Base-by-base conservation (phyloP, 2,888 invertebrate species). In the Protonemura montana region DNA sequence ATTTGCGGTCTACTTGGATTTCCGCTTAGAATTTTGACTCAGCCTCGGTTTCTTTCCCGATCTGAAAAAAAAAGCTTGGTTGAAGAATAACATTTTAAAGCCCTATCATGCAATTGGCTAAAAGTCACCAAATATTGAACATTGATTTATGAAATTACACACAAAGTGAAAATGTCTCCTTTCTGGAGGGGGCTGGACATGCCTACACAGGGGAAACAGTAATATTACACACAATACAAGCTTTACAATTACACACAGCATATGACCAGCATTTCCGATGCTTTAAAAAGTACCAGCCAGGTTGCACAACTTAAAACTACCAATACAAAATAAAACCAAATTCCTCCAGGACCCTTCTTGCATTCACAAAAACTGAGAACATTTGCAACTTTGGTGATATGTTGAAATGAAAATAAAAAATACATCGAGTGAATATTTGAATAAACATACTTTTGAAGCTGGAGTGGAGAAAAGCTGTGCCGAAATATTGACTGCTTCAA, bases 11-110 rank as follows among this genome's bases (percentile, higher is more conserved):
- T 59, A 59, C 59, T 59, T 59, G 59, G 21, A 59, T 21, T 10
- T 59, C 21, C 59, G 59, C 59, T 59, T 21, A 7, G n/a, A 0
- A 42, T 84, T 29, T 28, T 76, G 27, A 28, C 16, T 76, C 29
- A 84, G 59, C 21, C 42, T 84, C 76, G 59, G 84, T 76, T 84
- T 84, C 59, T 84, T 84, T 25, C 76, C 59, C 26, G 26, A 76
- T 21, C 84, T 84, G 84, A 76, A 84, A 83, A 84, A 59, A 42
- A 84, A 84, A 84, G 13, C 35, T 35, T n/a, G 10, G 35, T 35
- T 35, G 35, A 35, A 10, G 10, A 35, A 35, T 10, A 35, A 3
- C 3, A 35, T 6, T 35, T 35, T 35, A 6, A 35, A 3, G 5
- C 35, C 3, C 35, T n/a, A n/a, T n/a, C n/a, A n/a, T n/a, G n/a